Percentiles rank a stretch among this genome's conserved stretches.
phyloP scores from a whole-genome alignment of 2,888 invertebrate genomes.

The Drosophila putrida region DNA sequence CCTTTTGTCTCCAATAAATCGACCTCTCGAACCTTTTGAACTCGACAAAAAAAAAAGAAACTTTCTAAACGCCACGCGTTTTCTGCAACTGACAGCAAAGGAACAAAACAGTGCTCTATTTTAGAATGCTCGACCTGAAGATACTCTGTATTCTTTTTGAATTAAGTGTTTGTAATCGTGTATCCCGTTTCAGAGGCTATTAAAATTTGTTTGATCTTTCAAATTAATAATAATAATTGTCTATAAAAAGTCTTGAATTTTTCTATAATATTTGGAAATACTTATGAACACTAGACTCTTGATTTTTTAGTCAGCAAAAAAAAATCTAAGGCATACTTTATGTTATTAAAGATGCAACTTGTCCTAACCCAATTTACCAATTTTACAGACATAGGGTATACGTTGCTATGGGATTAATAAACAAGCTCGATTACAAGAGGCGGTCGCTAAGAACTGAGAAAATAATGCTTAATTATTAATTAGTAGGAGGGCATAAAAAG shows the following conservation, averaged over 20 bases:
- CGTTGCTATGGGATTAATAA: slow-evolving; percentile 39
- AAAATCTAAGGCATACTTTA: not conserved
- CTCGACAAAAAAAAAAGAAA: slow-evolving; percentile 23
- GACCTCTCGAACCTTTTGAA: slow-evolving; percentile 49
- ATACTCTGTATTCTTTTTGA: not conserved
- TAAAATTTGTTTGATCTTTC: no score
- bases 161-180: no score
- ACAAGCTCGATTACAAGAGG: slow-evolving; percentile 68
- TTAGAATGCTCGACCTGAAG: not conserved
- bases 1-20: not conserved
- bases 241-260: no score
- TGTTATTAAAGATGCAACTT: no score
- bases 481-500: slow-evolving; percentile 73
- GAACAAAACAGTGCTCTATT: not conserved
- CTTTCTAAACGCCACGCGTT: slow-evolving; percentile 40
- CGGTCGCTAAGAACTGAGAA: slow-evolving; percentile 38
- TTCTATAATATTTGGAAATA: no score
- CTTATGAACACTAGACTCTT: no score
- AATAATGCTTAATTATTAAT: slow-evolving; percentile 74
- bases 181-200: no score
- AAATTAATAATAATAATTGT: no score
- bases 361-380: not conserved
- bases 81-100: slow-evolving; percentile 16
- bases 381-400: slow-evolving; percentile 6
- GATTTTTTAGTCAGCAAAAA: no score